These are phyloP conservation scores for Halichoeres trimaculatus DNA, from an alignment of 2,113 vertebrate genomes.

Conservation along the genomic window DNA sequence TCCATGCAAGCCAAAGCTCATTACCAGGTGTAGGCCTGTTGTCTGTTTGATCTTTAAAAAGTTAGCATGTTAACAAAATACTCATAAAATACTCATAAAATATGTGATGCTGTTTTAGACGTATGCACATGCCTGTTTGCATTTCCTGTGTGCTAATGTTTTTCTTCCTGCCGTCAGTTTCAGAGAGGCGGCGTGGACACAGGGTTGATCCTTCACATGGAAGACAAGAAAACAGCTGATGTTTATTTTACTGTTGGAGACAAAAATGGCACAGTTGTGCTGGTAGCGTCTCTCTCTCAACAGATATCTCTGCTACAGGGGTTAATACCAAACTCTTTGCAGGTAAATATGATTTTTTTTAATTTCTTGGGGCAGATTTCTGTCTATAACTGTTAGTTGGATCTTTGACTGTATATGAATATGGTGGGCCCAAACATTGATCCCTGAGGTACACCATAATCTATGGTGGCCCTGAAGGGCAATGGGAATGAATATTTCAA, in stretches of 20 bases:
- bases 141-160: neutral
- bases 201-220: conserved; percentile 66
- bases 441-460: neutral
- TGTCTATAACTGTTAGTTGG: neutral
- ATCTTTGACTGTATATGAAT: neutral
- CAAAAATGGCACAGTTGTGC: conserved; percentile 46
- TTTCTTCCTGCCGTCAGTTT: conserved; percentile 66
- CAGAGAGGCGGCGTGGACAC: conserved; percentile 55
- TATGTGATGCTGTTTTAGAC: neutral
- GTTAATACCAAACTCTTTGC: conserved; percentile 71
- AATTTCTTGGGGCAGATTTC: neutral
- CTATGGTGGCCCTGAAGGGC: too few relatives aligned
- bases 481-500: too few relatives aligned
- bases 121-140: neutral
- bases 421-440: neutral
- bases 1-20: conserved; percentile 71
- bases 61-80: neutral
- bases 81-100: neutral
- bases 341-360: conserved; percentile 75
- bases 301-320: conserved; percentile 72
- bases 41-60: neutral
- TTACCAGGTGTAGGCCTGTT: conserved; percentile 79
- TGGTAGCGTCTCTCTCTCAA: conserved; percentile 78
- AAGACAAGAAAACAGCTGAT: conserved; percentile 63
- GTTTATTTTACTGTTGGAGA: conserved; percentile 67